A percentile compares a stretch with the other conserved stretches of the same genome.
These are phyloP conservation scores for Matsumyia berberina DNA, from an alignment of 2,888 invertebrate species.

Conservation along the genomic window DNA sequence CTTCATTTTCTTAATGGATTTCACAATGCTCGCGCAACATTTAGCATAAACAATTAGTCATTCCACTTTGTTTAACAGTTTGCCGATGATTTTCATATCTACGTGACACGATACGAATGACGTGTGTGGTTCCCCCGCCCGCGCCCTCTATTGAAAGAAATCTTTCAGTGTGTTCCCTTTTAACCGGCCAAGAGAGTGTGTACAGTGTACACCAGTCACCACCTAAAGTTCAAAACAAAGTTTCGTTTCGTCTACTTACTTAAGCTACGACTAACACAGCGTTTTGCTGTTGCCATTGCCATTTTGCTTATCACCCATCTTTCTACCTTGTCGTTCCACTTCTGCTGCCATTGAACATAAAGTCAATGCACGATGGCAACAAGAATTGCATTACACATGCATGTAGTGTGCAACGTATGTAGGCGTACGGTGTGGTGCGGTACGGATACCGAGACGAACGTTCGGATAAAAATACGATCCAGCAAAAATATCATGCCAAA, in stretches of 20 bases:
- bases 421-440: background rate
- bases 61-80: conserved; percentile 61
- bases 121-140: conserved; percentile 48
- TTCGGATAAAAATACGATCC: conserved; percentile 58
- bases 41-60: conserved; percentile 74
- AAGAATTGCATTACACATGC: conserved; percentile 63
- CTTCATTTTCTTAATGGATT: conserved; percentile 46
- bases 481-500: conserved; percentile 43
- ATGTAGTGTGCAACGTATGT: background rate
- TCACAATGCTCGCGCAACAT: conserved; percentile 70
- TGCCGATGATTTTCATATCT: conserved; percentile 57
- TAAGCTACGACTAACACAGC: conserved; percentile 20
- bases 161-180: conserved; percentile 8
- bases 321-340: conserved; percentile 62
- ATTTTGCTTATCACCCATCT: conserved; percentile 39
- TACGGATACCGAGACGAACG: conserved; percentile 14
- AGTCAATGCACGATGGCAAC: conserved; percentile 74
- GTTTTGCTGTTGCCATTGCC: conserved; percentile 30
- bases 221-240: conserved; percentile 37
- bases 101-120: conserved; percentile 65
- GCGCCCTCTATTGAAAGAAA: background rate
- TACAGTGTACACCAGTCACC: too few species aligned
- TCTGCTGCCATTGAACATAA: conserved; percentile 74
- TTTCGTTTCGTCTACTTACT: conserved; percentile 25
- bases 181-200: background rate